Percentiles rank a stretch among this genome's conserved stretches.
Conservation (phyloP, 2,888 invertebrate genomes). For the Elgonia sp. region DNA sequence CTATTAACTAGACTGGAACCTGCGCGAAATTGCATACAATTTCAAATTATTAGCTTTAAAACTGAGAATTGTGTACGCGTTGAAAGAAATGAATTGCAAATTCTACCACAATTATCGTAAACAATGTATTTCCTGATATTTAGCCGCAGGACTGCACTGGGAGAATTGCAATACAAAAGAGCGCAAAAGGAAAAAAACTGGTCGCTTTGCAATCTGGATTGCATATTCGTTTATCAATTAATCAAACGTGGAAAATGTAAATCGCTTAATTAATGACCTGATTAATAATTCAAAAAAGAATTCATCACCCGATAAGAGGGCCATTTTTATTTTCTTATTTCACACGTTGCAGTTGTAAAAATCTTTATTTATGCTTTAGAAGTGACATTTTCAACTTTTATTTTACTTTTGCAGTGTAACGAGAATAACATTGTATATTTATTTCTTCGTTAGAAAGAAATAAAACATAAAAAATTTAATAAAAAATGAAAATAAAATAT, state of each 20-base stretch:
- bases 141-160: constrained; percentile 2
- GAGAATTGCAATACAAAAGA: constrained; percentile 21
- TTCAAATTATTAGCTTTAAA: constrained; percentile 44
- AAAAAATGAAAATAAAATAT: no score
- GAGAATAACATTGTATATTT: not conserved
- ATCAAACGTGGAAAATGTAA: constrained; percentile 8
- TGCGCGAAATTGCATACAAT: constrained; percentile 41
- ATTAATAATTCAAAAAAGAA: not conserved
- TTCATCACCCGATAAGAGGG: no score
- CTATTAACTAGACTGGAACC: constrained; percentile 17
- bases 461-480: no score
- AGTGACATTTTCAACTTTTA: no score
- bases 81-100: constrained; percentile 67
- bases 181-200: constrained; percentile 16
- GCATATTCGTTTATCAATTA: constrained; percentile 31
- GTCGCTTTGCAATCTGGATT: constrained; percentile 27
- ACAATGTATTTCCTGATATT: constrained; percentile 69
- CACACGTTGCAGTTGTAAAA: no score
- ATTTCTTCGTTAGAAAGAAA: no score
- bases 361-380: no score
- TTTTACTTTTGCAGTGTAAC: not conserved
- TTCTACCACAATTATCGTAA: constrained; percentile 61
- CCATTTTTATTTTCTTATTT: no score
- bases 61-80: constrained; percentile 10
- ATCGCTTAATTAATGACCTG: not conserved